Evolutionary conservation across 2,888 invertebrate genomes (phyloP).

Genomic region (Clusia tigrina): DNA sequence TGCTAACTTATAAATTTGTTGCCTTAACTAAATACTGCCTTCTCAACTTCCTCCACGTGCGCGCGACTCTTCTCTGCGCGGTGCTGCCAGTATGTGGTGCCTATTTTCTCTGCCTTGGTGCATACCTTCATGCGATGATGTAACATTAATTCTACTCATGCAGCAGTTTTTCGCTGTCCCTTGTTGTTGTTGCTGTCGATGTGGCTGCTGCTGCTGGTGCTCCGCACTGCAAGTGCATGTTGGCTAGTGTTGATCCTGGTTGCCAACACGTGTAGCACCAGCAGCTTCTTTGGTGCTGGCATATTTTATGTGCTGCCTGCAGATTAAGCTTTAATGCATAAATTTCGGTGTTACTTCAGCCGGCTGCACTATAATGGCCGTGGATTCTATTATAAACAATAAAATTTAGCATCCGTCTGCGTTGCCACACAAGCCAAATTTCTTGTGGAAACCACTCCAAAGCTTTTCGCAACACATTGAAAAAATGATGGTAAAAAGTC

Average conservation of each 20-base stretch:
- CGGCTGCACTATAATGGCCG: no score
- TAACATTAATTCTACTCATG: not conserved
- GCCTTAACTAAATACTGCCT: slow-evolving; percentile 2
- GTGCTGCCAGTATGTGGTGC: slow-evolving; percentile 12
- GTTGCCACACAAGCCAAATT: not conserved
- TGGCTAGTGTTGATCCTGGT: not conserved
- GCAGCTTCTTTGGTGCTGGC: not conserved
- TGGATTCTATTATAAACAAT: not conserved
- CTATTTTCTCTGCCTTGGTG: not conserved
- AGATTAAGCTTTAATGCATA: not conserved
- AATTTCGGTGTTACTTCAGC: not conserved
- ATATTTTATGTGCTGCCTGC: no score
- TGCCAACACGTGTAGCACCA: not conserved
- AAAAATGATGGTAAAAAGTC: no score
- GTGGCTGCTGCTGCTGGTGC: slow-evolving; percentile 26
- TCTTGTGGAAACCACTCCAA: no score
- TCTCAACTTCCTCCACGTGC: slow-evolving; percentile 26
- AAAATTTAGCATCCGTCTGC: not conserved
- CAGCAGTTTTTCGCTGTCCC: slow-evolving; percentile 15
- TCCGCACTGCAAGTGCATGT: slow-evolving; percentile 17
- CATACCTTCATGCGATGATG: not conserved
- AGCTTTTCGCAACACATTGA: no score
- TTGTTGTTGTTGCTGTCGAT: slow-evolving; percentile 13
- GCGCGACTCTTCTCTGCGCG: no score
- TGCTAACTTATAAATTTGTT: not conserved